Percentiles rank a stretch among this genome's conserved stretches.
These are phyloP conservation scores for Temnothorax unifasciatus DNA, from an alignment of 2,888 invertebrate species.

Conservation along the genomic window DNA sequence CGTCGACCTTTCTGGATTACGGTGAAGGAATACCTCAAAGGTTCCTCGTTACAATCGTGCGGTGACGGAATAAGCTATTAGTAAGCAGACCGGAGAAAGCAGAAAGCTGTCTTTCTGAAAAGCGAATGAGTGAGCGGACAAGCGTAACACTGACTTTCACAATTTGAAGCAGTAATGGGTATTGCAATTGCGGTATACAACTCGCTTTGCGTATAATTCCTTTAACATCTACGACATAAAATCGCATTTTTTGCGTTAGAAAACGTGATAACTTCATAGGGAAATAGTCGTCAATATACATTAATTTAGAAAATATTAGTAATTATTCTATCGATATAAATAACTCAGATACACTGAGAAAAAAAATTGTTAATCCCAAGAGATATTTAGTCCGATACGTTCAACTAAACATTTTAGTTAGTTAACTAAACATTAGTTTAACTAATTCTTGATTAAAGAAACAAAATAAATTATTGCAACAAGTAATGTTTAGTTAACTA, in stretches of 20 bases:
- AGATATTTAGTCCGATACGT: too few species aligned
- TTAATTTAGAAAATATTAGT: background rate
- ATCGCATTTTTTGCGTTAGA: background rate
- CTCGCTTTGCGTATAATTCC: conserved; percentile 17
- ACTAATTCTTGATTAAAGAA: too few species aligned
- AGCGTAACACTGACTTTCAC: conserved; percentile 2
- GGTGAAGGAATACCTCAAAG: conserved; percentile 1
- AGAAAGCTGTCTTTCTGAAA: conserved; percentile 17
- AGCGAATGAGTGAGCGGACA: background rate
- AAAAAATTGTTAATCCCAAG: too few species aligned
- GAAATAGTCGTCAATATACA: background rate
- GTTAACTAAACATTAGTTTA: too few species aligned
- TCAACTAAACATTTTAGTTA: too few species aligned
- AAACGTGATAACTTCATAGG: background rate
- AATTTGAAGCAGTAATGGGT: background rate
- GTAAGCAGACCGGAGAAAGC: background rate
- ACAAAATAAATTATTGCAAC: too few species aligned
- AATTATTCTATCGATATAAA: background rate
- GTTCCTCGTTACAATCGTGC: conserved; percentile 17
- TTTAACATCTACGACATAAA: conserved; percentile 13
- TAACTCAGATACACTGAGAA: background rate
- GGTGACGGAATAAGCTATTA: conserved; percentile 39
- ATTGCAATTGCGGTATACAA: background rate
- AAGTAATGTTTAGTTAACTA: too few species aligned
- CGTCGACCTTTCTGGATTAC: conserved; percentile 22